Evolutionary conservation across 2,113 vertebrate species (phyloP).

Genomic region (Podiceps cristatus): DNA sequence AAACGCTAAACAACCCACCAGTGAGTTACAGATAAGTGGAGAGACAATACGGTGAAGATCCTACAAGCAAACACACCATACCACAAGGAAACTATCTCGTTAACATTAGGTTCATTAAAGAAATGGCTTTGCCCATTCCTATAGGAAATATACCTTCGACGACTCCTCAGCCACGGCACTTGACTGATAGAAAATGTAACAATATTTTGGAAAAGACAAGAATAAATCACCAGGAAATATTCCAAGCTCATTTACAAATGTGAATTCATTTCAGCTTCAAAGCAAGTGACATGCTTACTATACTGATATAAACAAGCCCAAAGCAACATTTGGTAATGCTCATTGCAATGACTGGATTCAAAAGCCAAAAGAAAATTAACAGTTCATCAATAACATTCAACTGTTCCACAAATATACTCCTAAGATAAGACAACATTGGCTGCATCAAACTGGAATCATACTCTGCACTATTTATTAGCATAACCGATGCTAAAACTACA

Average conservation of each 20-base stretch:
- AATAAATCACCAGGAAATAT: not conserved
- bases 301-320: conserved; percentile 22
- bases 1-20: not conserved
- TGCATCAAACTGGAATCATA: not conserved
- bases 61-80: not conserved
- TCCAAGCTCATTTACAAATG: not conserved
- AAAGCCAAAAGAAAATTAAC: conserved; percentile 41
- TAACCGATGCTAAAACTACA: not conserved
- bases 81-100: not conserved
- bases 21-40: not conserved
- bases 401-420: not conserved
- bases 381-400: conserved; percentile 6
- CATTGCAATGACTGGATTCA: not conserved
- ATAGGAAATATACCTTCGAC: rapidly evolving
- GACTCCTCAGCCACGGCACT: not conserved
- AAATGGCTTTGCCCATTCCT: not conserved
- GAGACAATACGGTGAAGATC: not conserved
- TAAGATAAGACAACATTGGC: not conserved
- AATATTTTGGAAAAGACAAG: not conserved
- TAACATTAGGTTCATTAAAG: not conserved
- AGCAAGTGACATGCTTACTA: conserved; percentile 28
- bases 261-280: conserved; percentile 22
- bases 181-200: not conserved
- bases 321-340: conserved; percentile 14
- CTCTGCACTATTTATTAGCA: not conserved